Evolutionary conservation across 2,888 invertebrate genomes (phyloP), one percentile per base, ranked within the genome.

Genomic region (Toxonevra muliebris): DNA sequence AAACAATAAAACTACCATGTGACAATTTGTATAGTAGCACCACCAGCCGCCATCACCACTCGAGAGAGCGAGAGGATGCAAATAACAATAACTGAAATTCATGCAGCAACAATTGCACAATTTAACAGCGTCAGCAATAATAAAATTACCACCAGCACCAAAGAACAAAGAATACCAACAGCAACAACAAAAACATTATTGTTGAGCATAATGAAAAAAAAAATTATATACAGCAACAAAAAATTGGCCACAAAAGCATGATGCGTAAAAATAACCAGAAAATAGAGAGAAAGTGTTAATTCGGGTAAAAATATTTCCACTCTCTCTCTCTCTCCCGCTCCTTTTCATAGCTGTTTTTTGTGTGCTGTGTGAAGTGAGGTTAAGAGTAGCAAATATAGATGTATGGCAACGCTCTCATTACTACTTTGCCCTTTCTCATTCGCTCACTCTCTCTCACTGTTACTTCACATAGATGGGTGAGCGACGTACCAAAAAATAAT

Each of bases 281-380:
- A 59, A 71, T 66, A 65, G 67, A 67, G 69, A 65, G 64, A 65
- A 69, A 72, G 72, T 72, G 72, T 68, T 69, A 69, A 68, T 19
- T 68, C 54, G 55, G 57, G 65, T 61, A 68, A 66, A 70, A 59
- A 41, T 53, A 61, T 54, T 53, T n/a, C 43, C 52, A 20, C 30
- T 43, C 43, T 19, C 48, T 11, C 61, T 50, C 43, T 61, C 30
- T 30, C 30, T 30, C 30, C 7, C 30, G 30, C 7, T 30, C 30
- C 7, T 7, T 30, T 30, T 30, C 54, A 62, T 43, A 58, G 55
- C 30, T 43, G 30, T 30, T 2, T 30, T 30, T 30, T 30, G 30
- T 30, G 30, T 30, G 30, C n/a, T 30, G 30, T 30, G 30, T 2
- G 30, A 30, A 30, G 30, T 30, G 30, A 30, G 30, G 30, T 30